phyloP scores from a whole-genome alignment of 1,140 invertebrate genomes.

The Spodoptera frugiperda region DNA sequence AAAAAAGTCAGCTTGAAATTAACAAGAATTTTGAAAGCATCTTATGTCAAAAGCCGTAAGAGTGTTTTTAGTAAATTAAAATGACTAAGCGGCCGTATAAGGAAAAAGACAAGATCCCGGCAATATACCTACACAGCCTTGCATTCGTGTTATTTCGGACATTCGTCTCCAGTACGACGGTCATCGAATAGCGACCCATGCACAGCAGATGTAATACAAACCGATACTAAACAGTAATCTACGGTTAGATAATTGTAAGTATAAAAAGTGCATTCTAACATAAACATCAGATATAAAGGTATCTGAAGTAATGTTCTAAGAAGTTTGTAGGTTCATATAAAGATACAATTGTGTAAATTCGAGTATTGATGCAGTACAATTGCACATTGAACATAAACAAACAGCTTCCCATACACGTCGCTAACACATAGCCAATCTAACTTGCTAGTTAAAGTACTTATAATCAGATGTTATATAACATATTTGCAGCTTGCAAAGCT shows the following conservation, averaged over 20 bases:
- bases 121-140: conserved; percentile 26
- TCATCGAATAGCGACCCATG: background rate
- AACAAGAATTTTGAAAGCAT: too few species aligned
- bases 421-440: conserved; percentile 34
- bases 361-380: conserved; percentile 34
- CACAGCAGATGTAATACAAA: conserved; percentile 20
- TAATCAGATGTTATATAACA: conserved; percentile 32
- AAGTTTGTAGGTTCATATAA: conserved; percentile 29
- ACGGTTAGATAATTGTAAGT: conserved; percentile 37
- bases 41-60: too few species aligned
- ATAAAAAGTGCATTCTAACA: conserved; percentile 58
- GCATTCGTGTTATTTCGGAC: background rate
- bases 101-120: background rate
- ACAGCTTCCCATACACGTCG: conserved; percentile 8
- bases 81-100: background rate
- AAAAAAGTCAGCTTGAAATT: conserved; percentile 17
- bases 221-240: conserved; percentile 40
- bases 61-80: too few species aligned
- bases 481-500: conserved; percentile 38
- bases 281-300: conserved; percentile 72
- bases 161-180: background rate
- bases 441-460: conserved; percentile 26
- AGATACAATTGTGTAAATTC: conserved; percentile 39
- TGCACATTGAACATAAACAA: conserved; percentile 31
- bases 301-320: conserved; percentile 75